phyloP scores from a whole-genome alignment of 2,888 invertebrate genomes.

The Lordiphosa fenestrarum region DNA sequence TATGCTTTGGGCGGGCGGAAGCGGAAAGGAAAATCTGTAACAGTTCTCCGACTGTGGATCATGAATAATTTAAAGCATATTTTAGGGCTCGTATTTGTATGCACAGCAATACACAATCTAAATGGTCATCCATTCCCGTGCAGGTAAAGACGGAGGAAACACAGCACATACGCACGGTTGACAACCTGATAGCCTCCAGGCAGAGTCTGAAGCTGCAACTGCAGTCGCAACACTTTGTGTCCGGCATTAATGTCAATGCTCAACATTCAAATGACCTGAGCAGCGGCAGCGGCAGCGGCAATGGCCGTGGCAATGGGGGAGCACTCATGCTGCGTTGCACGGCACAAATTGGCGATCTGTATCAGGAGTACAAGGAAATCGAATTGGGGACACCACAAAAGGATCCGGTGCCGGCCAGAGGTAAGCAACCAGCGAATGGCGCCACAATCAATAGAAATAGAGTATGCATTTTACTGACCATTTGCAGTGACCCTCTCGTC shows the following conservation, averaged over 20 bases:
- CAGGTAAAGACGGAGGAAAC: slow-evolving; percentile 78
- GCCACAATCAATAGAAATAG: slow-evolving; percentile 7
- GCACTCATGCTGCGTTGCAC: slow-evolving; percentile 87
- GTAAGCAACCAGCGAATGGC: slow-evolving; percentile 80
- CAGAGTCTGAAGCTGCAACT: slow-evolving; percentile 79
- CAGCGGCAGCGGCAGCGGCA: slow-evolving; percentile 37
- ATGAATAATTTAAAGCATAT: slow-evolving; percentile 64
- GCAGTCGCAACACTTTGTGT: slow-evolving; percentile 79
- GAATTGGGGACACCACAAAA: slow-evolving; percentile 86
- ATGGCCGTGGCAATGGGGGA: slow-evolving; percentile 49
- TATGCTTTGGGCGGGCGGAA: slow-evolving; percentile 48
- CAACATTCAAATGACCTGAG: slow-evolving; percentile 40
- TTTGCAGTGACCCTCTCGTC: slow-evolving; percentile 78
- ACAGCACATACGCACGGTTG: slow-evolving; percentile 79
- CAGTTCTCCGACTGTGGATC: slow-evolving; percentile 32
- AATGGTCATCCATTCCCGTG: slow-evolving; percentile 20
- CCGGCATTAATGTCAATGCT: slow-evolving; percentile 36
- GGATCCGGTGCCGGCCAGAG: slow-evolving; percentile 90
- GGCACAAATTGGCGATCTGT: slow-evolving; percentile 86
- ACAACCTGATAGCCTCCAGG: slow-evolving; percentile 79
- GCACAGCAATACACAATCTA: slow-evolving; percentile 8
- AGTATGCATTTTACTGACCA: slow-evolving; percentile 23
- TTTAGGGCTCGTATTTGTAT: slow-evolving; percentile 33
- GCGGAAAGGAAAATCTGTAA: slow-evolving; percentile 68
- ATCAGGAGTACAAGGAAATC: slow-evolving; percentile 85